Evolutionary conservation across 2,797 vertebrate species (phyloP), one percentile per base, ranked within the genome.

Genomic region (Leptodactylus fallax): DNA sequence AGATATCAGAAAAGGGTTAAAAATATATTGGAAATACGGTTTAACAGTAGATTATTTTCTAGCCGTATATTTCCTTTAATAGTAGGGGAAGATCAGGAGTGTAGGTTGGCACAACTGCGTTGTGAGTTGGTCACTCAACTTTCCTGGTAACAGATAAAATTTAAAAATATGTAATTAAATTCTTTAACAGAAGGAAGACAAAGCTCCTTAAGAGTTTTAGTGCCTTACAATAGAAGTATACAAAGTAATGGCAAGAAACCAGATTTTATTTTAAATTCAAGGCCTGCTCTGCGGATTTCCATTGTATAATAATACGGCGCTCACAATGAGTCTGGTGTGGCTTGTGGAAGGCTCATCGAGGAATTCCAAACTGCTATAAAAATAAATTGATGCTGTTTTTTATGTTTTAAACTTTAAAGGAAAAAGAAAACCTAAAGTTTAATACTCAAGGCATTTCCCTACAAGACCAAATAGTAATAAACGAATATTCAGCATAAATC

Each of bases 401-500:
- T 81, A 77, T 67, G 56, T 78, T 77, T 69, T 19, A 81, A 83
- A 86, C 81, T 86, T 72, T 82, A 69, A 86, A 87, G 53, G 10
- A 83, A 83, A 76, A 88, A 76, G 55, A 82, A 67, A 77, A 74
- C 17, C 27, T 71, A 67, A 65, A 65, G 58, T 79, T 88, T 88
- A 82, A 89, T 78, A 77, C 79, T 82, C 36, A 53, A 86, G 72
- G 77, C 61, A 79, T 85, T 85, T 77, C 58, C 79, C 21, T 86
- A 89, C 71, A 69, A 67, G 79, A 55, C 25, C 25, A 82, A 85
- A 82, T 45, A 83, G 78, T 85, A 85, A 85, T 85, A 88, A 87
- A 71, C 10, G n/a, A 83, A 79, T 87, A 83, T 87, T 83, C 81
- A 84, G 87, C 81, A 87, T 87, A 84, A 87, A 87, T 84, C 81